Conservation (phyloP, 2,797 vertebrate genomes). For the Oreochromis grahami region DNA sequence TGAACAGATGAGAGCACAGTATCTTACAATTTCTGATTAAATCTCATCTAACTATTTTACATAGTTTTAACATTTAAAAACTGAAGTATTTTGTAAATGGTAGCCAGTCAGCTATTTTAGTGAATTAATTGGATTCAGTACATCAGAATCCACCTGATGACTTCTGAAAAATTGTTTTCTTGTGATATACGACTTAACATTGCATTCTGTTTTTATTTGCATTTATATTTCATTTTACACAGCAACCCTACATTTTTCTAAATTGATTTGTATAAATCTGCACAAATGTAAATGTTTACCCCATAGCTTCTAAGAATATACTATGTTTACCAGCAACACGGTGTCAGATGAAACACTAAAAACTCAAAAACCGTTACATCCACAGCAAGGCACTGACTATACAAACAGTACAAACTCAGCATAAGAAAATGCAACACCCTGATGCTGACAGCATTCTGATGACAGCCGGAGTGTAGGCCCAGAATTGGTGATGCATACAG, state of each 20-base stretch:
- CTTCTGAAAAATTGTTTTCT: not conserved
- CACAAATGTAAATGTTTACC: not conserved
- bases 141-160: not conserved
- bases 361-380: not conserved
- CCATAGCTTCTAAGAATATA: not conserved
- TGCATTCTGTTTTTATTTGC: not conserved
- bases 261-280: not conserved
- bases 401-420: conserved; percentile 1
- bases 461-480: conserved; percentile 24
- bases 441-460: not conserved
- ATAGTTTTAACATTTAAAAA: not conserved
- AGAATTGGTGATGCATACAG: not conserved
- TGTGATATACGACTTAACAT: not conserved
- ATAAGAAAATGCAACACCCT: not conserved
- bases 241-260: not conserved
- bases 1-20: not conserved
- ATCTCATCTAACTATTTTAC: not conserved
- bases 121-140: not conserved
- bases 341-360: not conserved
- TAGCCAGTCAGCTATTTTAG: not conserved
- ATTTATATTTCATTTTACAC: not conserved
- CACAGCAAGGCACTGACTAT: not conserved
- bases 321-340: not conserved
- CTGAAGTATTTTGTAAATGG: not conserved
- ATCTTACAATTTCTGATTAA: not conserved